Conservation (phyloP, 2,888 invertebrate species). For the Folsomia manolachei region DNA sequence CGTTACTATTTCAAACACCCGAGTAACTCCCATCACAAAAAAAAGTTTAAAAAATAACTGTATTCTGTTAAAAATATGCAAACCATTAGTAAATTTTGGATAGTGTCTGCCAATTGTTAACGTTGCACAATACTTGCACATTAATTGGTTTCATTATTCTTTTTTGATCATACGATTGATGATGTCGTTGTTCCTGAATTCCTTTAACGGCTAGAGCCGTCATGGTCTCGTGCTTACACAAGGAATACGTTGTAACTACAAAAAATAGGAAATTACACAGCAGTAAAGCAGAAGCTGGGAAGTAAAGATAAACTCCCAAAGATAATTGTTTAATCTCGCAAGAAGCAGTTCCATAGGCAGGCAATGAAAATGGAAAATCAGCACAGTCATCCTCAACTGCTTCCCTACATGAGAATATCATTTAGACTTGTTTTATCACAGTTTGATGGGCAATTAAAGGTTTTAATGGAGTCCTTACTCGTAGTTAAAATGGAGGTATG, state of each 20-base stretch:
- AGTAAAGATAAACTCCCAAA: constrained; percentile 43
- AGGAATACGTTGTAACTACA: constrained; percentile 35
- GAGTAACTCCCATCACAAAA: constrained; percentile 46
- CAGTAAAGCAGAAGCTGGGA: constrained; percentile 42
- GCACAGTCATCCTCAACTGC: constrained; percentile 35
- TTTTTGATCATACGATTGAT: constrained; percentile 41
- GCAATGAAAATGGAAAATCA: constrained; percentile 28
- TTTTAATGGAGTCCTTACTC: constrained; percentile 30
- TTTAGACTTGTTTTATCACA: constrained; percentile 11
- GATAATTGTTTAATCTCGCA: constrained; percentile 41
- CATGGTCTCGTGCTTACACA: constrained; percentile 26
- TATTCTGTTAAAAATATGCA: constrained; percentile 15
- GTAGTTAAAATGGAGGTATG: constrained; percentile 39
- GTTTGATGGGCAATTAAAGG: constrained; percentile 18
- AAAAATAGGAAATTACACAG: constrained; percentile 43
- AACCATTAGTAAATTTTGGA: too few species aligned
- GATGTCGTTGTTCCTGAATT: constrained; percentile 23
- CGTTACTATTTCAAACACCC: constrained; percentile 46
- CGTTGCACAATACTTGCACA: too few species aligned
- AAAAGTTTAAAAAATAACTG: constrained; percentile 45
- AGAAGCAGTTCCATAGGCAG: constrained; percentile 44
- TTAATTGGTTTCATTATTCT: too few species aligned
- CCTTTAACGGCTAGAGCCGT: constrained; percentile 32
- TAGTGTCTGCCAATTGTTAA: too few species aligned
- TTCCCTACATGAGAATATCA: constrained; percentile 18